Conservation (phyloP, 2,888 invertebrate genomes). For the Cecidostiba fungosa region DNA sequence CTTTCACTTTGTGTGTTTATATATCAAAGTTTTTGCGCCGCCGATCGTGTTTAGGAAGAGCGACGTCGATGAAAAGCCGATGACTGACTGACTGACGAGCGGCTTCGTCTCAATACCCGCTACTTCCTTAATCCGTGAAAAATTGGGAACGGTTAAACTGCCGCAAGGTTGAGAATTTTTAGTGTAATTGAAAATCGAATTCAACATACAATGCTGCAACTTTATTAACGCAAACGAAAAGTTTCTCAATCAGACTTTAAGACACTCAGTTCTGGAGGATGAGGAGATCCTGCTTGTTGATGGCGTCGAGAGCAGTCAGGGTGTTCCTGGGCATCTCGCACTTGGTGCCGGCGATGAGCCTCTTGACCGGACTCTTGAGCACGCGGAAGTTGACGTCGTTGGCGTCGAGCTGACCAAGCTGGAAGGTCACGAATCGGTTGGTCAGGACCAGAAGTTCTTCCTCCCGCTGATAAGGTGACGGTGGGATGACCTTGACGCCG, state of each 20-base stretch:
- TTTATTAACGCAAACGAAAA: not conserved
- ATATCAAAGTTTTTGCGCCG: constrained; percentile 43
- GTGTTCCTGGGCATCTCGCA: constrained; percentile 49
- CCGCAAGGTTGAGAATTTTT: constrained; percentile 30
- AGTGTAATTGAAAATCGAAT: not conserved
- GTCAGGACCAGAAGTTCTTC: constrained; percentile 57
- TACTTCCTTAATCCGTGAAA: not conserved
- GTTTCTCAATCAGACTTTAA: not conserved
- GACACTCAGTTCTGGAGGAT: constrained; percentile 27
- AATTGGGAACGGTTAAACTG: not conserved
- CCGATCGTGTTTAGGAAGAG: constrained; percentile 7
- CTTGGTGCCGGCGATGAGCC: constrained; percentile 44
- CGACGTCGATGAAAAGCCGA: not conserved
- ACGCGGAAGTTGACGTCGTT: constrained; percentile 59
- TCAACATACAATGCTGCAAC: not conserved
- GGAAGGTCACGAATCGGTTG: constrained; percentile 50
- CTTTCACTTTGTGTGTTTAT: constrained; percentile 51
- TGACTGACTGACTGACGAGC: not conserved
- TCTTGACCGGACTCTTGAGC: constrained; percentile 43
- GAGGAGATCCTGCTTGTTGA: constrained; percentile 3
- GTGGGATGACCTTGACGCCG: constrained; percentile 56
- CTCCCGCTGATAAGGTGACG: not conserved
- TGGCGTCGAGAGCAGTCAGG: not conserved
- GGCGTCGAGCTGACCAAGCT: constrained; percentile 34
- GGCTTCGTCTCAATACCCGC: not conserved